These are phyloP conservation scores for Caenorhabditis tropicalis DNA, from an alignment of 1,140 invertebrate genomes.

Conservation along the genomic window DNA sequence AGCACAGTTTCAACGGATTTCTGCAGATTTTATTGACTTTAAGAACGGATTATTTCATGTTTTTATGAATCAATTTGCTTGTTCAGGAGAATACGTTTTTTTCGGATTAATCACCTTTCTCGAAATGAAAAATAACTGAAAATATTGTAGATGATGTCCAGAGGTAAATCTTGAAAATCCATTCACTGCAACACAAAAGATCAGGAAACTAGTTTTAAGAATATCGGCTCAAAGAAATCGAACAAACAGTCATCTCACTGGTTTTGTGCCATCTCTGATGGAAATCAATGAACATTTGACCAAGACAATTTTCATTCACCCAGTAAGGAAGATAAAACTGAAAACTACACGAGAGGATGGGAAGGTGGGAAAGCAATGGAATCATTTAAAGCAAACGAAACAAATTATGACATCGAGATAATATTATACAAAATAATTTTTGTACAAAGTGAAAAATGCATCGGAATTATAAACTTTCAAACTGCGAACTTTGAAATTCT, in stretches of 20 bases:
- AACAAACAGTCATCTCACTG: no score
- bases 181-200: background rate
- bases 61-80: no score
- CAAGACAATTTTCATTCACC: background rate
- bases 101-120: background rate
- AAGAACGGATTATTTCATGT: no score
- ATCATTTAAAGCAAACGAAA: background rate
- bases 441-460: background rate
- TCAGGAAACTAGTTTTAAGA: no score
- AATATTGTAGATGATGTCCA: background rate
- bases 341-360: conserved; percentile 40
- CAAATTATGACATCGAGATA: background rate
- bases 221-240: no score
- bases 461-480: no score
- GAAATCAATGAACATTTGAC: no score
- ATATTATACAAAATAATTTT: background rate
- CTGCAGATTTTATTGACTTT: background rate
- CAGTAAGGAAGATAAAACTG: conserved; percentile 10
- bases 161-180: background rate
- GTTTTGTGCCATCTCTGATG: no score
- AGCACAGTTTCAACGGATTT: background rate
- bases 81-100: background rate
- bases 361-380: background rate
- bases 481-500: no score
- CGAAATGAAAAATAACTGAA: background rate